These are phyloP conservation scores for Lutraria lutraria DNA, from an alignment of 2,888 invertebrate species.

Conservation along the genomic window DNA sequence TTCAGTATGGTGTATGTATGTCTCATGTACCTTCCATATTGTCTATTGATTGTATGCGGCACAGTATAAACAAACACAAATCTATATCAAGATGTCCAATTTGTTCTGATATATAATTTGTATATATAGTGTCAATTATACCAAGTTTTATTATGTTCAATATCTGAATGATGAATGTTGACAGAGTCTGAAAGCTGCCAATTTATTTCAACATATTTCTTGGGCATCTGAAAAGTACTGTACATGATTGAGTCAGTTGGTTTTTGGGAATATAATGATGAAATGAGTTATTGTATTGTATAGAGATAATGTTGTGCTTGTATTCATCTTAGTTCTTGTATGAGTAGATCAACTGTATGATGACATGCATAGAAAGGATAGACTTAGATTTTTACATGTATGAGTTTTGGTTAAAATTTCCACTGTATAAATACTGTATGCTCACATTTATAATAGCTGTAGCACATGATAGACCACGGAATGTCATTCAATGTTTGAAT, in stretches of 20 bases:
- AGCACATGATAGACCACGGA: background rate
- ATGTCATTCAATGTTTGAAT: background rate
- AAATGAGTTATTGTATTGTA: background rate
- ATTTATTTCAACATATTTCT: background rate
- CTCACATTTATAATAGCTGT: background rate
- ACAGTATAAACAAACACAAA: background rate
- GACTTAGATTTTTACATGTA: background rate
- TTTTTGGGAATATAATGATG: background rate
- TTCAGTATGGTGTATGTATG: constrained; percentile 34
- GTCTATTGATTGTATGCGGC: background rate
- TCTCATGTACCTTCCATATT: background rate
- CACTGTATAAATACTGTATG: background rate
- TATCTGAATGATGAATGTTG: background rate
- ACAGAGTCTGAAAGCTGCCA: background rate
- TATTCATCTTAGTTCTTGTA: background rate
- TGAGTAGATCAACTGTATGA: background rate
- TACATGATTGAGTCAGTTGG: background rate
- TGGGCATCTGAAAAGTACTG: background rate
- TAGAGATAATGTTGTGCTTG: background rate
- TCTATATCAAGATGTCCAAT: background rate
- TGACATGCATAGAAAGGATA: background rate
- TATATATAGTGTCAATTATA: background rate
- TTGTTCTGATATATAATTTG: background rate
- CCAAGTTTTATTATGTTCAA: background rate
- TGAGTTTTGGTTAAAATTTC: background rate